phyloP scores from a whole-genome alignment of 1,140 invertebrate species.

The Pseudomyrmex concolor region DNA sequence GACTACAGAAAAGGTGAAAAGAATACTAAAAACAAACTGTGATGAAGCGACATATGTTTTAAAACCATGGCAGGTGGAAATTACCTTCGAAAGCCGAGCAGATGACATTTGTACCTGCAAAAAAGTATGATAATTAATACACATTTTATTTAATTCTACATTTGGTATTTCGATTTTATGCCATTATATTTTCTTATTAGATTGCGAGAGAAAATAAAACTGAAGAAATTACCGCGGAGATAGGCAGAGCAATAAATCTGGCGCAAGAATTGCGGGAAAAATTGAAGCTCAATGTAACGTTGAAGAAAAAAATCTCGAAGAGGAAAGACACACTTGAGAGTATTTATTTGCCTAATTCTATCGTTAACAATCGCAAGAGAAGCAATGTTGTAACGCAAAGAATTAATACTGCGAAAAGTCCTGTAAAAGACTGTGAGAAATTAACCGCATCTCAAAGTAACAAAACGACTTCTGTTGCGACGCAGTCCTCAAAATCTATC shows the following conservation, averaged over 20 bases:
- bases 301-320: background rate
- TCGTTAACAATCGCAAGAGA: background rate
- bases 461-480: background rate
- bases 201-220: constrained; percentile 61
- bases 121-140: constrained; percentile 72
- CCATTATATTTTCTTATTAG: constrained; percentile 26
- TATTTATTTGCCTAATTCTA: background rate
- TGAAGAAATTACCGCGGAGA: constrained; percentile 75
- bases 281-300: constrained; percentile 51
- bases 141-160: background rate
- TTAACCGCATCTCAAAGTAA: background rate
- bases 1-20: constrained; percentile 76
- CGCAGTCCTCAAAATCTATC: background rate
- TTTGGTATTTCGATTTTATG: background rate
- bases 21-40: constrained; percentile 75
- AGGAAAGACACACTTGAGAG: background rate
- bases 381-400: constrained; percentile 2
- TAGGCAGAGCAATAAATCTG: constrained; percentile 74
- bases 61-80: constrained; percentile 78
- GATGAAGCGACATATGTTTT: constrained; percentile 79
- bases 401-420: background rate
- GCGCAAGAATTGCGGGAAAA: constrained; percentile 78
- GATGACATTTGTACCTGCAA: constrained; percentile 76
- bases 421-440: background rate
- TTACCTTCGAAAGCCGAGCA: constrained; percentile 64